phyloP scores from a whole-genome alignment of 2,113 vertebrate species.

The Tringa solitaria region DNA sequence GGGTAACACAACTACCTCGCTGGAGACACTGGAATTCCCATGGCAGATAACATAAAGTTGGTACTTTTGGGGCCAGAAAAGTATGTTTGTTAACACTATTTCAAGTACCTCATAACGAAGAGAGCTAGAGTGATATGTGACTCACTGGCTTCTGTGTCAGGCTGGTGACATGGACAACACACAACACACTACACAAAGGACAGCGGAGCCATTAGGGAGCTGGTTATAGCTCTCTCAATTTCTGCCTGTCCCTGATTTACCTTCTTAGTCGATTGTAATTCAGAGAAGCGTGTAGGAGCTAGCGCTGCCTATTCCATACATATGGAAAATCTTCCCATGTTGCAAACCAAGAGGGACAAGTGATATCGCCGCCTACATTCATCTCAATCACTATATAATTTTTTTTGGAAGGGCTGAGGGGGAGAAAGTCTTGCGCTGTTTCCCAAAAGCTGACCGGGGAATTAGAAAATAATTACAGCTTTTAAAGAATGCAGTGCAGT shows the following conservation, averaged over 20 bases:
- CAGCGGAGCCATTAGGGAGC: neutral
- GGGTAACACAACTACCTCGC: slow-evolving; percentile 4
- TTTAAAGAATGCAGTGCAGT: neutral
- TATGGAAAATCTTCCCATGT: neutral
- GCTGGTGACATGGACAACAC: neutral
- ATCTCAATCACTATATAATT: neutral
- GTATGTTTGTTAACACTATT: neutral
- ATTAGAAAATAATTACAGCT: neutral
- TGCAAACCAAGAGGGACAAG: neutral
- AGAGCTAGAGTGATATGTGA: neutral
- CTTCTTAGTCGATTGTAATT: neutral
- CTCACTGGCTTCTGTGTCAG: neutral
- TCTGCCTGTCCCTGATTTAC: neutral
- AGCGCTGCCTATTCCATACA: neutral
- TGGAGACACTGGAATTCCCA: neutral
- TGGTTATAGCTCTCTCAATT: neutral
- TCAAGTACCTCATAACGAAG: neutral
- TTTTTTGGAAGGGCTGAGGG: neutral
- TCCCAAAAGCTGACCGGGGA: neutral
- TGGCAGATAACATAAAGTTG: neutral
- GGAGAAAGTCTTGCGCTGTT: neutral
- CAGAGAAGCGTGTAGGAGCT: neutral
- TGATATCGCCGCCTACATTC: neutral
- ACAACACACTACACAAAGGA: neutral
- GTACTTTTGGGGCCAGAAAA: neutral